These are phyloP conservation scores for Malurus leucopterus DNA, from an alignment of 2,797 vertebrate species.

Conservation along the genomic window DNA sequence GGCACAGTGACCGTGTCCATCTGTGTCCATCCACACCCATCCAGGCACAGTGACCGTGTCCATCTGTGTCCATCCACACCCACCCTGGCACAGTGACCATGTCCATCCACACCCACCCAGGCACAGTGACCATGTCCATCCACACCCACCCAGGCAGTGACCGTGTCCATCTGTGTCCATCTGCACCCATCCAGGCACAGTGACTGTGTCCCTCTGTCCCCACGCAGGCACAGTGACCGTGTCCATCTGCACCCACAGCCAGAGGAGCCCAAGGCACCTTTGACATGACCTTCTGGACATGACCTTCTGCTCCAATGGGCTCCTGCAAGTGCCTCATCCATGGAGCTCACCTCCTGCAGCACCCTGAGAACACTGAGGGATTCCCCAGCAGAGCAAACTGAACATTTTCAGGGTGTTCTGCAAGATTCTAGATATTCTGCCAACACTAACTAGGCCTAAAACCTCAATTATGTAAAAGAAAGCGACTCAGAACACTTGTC, in stretches of 20 bases:
- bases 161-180: too few relatives aligned
- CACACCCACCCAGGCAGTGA: too few relatives aligned
- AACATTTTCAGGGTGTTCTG: background rate
- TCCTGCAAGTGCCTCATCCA: background rate
- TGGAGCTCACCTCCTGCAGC: background rate
- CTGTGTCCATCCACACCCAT: too few relatives aligned
- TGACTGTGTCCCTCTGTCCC: fast-evolving
- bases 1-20: too few relatives aligned
- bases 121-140: too few relatives aligned
- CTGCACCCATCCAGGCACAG: too few relatives aligned
- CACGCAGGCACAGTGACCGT: fast-evolving
- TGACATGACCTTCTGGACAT: background rate
- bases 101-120: too few relatives aligned
- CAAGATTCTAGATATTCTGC: background rate
- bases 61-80: too few relatives aligned
- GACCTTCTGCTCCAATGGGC: background rate
- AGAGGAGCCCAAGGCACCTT: background rate
- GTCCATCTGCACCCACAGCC: background rate
- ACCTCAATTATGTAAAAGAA: background rate
- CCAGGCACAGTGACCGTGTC: too few relatives aligned
- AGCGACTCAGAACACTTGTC: background rate
- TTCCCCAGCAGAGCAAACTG: background rate
- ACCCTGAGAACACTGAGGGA: background rate
- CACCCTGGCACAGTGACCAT: too few relatives aligned
- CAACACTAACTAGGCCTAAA: background rate